Percentiles rank a stretch among this genome's conserved stretches.
These are phyloP conservation scores for Limnothrissa miodon DNA, from an alignment of 2,113 vertebrate genomes.

Conservation along the genomic window DNA sequence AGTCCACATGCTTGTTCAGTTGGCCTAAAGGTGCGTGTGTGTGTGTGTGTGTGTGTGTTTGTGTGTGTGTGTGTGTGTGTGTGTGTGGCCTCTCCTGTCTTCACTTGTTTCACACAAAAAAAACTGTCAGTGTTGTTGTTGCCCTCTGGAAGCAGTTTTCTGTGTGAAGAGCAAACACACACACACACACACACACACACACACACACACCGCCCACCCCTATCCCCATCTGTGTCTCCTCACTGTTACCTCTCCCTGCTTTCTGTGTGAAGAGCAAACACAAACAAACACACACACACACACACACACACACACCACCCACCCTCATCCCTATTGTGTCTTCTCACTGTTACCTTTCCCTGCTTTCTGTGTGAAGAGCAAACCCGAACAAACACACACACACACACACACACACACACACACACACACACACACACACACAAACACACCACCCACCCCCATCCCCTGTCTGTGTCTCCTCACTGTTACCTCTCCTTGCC, in stretches of 20 bases:
- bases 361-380: too few relatives aligned
- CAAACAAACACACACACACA: background rate
- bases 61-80: background rate
- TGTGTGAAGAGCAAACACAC: too few relatives aligned
- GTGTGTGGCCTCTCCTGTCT: conserved; percentile 27
- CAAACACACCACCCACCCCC: background rate
- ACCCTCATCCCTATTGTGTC: background rate
- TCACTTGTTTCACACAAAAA: background rate
- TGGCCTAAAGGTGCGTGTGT: background rate
- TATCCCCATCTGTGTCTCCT: background rate
- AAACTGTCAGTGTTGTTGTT: background rate
- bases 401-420: background rate
- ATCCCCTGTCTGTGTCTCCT: background rate
- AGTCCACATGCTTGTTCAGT: background rate
- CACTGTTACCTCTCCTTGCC: conserved; percentile 13
- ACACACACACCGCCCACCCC: too few relatives aligned
- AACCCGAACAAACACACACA: background rate
- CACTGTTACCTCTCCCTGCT: too few relatives aligned
- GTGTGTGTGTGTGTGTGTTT: too few relatives aligned
- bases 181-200: too few relatives aligned
- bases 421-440: conserved; percentile 22
- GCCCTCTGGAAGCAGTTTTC: background rate
- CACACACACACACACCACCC: background rate
- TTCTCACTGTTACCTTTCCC: too few relatives aligned
- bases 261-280: too few relatives aligned